Base-by-base conservation (phyloP, 1,140 invertebrate species). In the Drosophila parabipectinata region DNA sequence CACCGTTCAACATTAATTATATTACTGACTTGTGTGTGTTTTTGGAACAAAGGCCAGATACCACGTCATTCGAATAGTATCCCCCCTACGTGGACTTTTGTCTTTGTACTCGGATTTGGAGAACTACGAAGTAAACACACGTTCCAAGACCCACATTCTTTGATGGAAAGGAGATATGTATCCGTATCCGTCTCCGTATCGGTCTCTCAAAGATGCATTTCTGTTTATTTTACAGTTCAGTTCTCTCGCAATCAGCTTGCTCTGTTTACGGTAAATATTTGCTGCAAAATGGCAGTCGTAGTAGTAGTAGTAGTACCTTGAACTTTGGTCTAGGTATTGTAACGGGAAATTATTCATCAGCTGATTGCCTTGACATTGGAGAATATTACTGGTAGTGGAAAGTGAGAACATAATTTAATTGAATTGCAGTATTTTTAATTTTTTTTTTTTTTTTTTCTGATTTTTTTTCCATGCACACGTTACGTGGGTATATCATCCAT, bases 271-370 rank as follows among this genome's bases (percentile, higher is more conserved):
- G 5, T 63, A 66, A 66, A 66, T 63, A 26, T 51, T 28, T 28
- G 26, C 26, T 7, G 26, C 26, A 28, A 28, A 28, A 37, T 62
- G 2, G 34, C 34, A 56, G 44, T 18, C 37, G 37, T 7, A 10
- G 24, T 18, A 41, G 54, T 63, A 39, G 39, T 7, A 10, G 24
- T 18, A 30, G 39, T 63, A 39, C 39, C 52, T 71, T 71, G 52
- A 71, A 69, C 64, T 69, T 71, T 69, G 67, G 44, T 32, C 52
- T 18, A 4, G 26, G 5, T 6, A 44, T 71, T 50, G 64, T 39
- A 69, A 68, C 63, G 66, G 67, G 67, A 57, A 69, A 59, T 47
- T 47, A 59, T 60, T 63, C 61, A 63, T 63, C 54, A 47, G 18
- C 32, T 57, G 51, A 57, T 39, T 57, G 67, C 64, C 67, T 57